Evolutionary conservation across 1,140 invertebrate species (phyloP).

Genomic region (Campoletis sonorensis): DNA sequence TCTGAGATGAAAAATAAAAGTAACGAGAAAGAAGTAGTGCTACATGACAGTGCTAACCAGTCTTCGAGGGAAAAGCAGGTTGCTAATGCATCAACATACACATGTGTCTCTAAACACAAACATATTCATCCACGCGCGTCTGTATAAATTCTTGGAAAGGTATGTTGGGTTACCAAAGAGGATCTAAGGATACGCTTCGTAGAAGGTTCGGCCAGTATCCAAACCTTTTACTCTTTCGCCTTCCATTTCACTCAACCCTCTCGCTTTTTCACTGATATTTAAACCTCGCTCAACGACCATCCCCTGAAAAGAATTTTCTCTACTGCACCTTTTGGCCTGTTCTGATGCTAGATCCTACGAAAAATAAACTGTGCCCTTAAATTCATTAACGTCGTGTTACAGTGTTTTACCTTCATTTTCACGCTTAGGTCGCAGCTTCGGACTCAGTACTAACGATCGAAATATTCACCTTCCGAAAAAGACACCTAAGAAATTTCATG

Average conservation of each 20-base stretch:
- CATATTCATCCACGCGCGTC: too few species aligned
- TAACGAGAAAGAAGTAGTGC: slow-evolving; percentile 34
- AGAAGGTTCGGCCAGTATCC: background rate
- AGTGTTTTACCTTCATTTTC: background rate
- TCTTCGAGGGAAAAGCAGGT: slow-evolving; percentile 50
- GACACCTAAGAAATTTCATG: too few species aligned
- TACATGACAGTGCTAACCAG: slow-evolving; percentile 52
- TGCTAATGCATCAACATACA: slow-evolving; percentile 42
- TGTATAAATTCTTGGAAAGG: background rate
- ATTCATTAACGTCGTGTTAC: background rate
- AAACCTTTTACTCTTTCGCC: background rate
- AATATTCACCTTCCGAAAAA: too few species aligned
- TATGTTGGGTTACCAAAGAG: background rate
- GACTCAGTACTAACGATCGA: too few species aligned
- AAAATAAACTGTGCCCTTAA: background rate
- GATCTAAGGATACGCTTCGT: background rate
- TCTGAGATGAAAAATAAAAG: slow-evolving; percentile 23
- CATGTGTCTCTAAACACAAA: background rate
- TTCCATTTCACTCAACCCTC: background rate
- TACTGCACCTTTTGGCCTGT: background rate
- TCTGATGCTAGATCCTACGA: background rate
- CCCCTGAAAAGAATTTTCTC: background rate
- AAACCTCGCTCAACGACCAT: background rate
- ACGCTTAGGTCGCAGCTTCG: background rate
- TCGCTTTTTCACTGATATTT: background rate